Evolutionary conservation across 2,113 vertebrate genomes (phyloP), one percentile per base, ranked within the genome.

Genomic region (Stegastes partitus): DNA sequence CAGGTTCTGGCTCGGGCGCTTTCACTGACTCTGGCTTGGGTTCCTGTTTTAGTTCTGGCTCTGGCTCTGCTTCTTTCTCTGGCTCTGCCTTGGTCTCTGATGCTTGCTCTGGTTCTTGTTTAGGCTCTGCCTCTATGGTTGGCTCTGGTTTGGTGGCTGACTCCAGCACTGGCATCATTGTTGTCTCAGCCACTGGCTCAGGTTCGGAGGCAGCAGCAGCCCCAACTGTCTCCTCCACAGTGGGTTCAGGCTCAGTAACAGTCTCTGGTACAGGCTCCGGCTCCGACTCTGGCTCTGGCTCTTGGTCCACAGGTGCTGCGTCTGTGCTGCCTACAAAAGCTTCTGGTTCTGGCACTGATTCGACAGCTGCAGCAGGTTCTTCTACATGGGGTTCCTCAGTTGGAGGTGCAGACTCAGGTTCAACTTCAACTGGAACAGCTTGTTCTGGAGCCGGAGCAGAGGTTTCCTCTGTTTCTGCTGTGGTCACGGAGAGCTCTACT

Each of bases 221-320:
- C n/a, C n/a, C n/a, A n/a, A n/a, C n/a, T n/a, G n/a, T n/a, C n/a
- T n/a, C n/a, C n/a, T n/a, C n/a, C n/a, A n/a, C n/a, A n/a, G n/a
- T n/a, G n/a, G n/a, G n/a, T n/a, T n/a, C n/a, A 49, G 78, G 61
- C 42, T 76, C 85, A 67, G 45, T 68, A 79, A 85, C 79, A 83
- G 83, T 87, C 64, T 87, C 75, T 80, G 75, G n/a, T n/a, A n/a
- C n/a, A n/a, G n/a, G n/a, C 39, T 42, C 39, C 14, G 44, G 44
- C 18, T 47, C 44, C 3, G 44, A 15, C 15, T 31, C 31, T 31
- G 31, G 39, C 12, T 86, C 77, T 78, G 89, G 61, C 11, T 86
- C 77, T 65, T 47, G 26, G 34, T 69, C 28, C 47, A 61, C 19
- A 21, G 68, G 51, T 61, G 49, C n/a, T 68, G 71, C 72, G 50